These are phyloP conservation scores for Papilio xuthus DNA, from an alignment of 1,140 invertebrate species.

Conservation along the genomic window DNA sequence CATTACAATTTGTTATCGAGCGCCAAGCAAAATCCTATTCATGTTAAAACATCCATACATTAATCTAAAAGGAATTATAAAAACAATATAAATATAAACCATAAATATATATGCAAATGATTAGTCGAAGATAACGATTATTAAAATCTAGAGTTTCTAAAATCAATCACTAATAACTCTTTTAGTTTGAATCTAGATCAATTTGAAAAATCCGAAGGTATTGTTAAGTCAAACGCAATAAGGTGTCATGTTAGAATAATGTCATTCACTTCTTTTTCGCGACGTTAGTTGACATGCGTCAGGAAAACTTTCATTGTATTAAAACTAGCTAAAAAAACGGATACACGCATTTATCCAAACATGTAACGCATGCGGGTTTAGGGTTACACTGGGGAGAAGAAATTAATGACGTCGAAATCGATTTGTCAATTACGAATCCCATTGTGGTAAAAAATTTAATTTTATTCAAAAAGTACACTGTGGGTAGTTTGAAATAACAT, in stretches of 20 bases:
- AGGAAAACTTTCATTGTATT: constrained; percentile 29
- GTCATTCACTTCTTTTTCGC: constrained; percentile 64
- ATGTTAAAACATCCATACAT: constrained; percentile 19
- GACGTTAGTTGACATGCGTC: constrained; percentile 52
- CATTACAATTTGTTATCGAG: neutral
- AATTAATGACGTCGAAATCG: neutral
- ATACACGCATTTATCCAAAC: constrained; percentile 30
- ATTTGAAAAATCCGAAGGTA: neutral
- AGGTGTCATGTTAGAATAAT: constrained; percentile 44
- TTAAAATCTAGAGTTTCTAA: constrained; percentile 33
- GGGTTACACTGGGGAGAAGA: neutral
- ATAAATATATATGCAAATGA: neutral
- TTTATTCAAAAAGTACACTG: neutral
- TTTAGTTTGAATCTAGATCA: constrained; percentile 21
- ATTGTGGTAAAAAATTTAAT: neutral
- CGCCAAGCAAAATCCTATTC: neutral
- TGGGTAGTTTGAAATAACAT: neutral
- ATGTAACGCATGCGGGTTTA: constrained; percentile 41
- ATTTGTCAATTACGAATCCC: neutral
- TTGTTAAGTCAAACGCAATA: constrained; percentile 18
- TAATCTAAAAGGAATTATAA: neutral
- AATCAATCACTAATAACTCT: neutral
- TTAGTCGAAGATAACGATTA: neutral
- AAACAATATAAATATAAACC: neutral
- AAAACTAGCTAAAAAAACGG: constrained; percentile 39